Conservation (phyloP, 2,797 vertebrate genomes). For the Pampus argenteus region DNA sequence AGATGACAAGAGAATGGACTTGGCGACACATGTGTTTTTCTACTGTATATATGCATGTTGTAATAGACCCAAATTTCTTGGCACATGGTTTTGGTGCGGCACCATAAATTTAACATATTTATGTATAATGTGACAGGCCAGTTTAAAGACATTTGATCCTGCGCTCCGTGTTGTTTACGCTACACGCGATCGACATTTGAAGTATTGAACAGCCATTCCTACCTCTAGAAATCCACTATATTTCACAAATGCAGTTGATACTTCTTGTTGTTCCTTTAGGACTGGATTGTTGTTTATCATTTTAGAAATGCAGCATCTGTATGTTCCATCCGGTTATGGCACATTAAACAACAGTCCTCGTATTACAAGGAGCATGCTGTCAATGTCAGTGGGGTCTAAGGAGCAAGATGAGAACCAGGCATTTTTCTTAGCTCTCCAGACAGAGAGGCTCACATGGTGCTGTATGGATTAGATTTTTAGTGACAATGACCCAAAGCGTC, state of each 20-base stretch:
- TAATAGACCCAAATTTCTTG: constrained; percentile 63
- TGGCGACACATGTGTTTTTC: constrained; percentile 17
- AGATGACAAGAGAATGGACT: constrained; percentile 54
- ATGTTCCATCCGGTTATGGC: constrained; percentile 71
- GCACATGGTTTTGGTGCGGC: constrained; percentile 48
- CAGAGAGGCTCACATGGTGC: constrained; percentile 60
- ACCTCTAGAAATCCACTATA: constrained; percentile 36
- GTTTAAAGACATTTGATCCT: constrained; percentile 29
- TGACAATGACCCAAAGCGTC: constrained; percentile 76
- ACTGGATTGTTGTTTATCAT: constrained; percentile 74
- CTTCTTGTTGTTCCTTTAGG: constrained; percentile 41
- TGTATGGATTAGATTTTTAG: constrained; percentile 73
- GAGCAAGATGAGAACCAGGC: constrained; percentile 67
- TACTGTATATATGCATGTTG: constrained; percentile 39
- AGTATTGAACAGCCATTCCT: constrained; percentile 39
- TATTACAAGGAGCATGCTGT: constrained; percentile 75
- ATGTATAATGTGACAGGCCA: constrained; percentile 39
- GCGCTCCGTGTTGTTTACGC: constrained; percentile 20
- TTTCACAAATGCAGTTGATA: constrained; percentile 40
- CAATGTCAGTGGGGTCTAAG: constrained; percentile 69
- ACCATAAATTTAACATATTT: constrained; percentile 50
- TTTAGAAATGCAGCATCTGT: constrained; percentile 79
- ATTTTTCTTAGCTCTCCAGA: constrained; percentile 62
- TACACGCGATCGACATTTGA: constrained; percentile 31
- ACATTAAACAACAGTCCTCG: constrained; percentile 71